Evolutionary conservation across 2,113 vertebrate species (phyloP).

Genomic region (Microcebus ravelobensis): DNA sequence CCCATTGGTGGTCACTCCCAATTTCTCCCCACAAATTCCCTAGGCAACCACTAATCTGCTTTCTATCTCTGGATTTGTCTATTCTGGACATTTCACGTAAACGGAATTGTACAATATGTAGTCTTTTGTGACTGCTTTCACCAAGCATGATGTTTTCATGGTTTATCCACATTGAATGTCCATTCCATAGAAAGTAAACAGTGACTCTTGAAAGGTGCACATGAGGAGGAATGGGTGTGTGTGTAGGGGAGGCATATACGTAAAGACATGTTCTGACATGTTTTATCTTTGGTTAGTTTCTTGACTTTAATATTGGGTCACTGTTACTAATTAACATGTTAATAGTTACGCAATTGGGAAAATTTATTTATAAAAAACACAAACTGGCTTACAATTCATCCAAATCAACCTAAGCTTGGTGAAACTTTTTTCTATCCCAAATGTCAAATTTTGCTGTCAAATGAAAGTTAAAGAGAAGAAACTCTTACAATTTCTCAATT

Average conservation of each 20-base stretch:
- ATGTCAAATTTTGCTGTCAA: not conserved
- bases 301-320: not conserved
- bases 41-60: not conserved
- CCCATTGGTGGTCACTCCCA: not conserved
- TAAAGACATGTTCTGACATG: not conserved
- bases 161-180: not conserved
- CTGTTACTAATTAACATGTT: constrained; percentile 14
- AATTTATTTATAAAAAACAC: not conserved
- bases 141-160: not conserved
- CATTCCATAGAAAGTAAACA: not conserved
- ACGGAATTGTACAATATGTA: not conserved
- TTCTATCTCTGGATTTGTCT: not conserved
- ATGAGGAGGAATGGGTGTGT: not conserved
- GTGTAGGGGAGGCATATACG: not conserved
- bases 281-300: not conserved
- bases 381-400: not conserved
- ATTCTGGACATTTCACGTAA: not conserved
- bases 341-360: not conserved
- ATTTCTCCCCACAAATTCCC: not conserved
- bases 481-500: not conserved
- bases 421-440: not conserved
- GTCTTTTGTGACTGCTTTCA: not conserved
- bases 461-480: not conserved
- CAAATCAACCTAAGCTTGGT: not conserved
- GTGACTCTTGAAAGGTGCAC: not conserved